Conservation (phyloP, 2,797 vertebrate species). For the Thunnus albacares region DNA sequence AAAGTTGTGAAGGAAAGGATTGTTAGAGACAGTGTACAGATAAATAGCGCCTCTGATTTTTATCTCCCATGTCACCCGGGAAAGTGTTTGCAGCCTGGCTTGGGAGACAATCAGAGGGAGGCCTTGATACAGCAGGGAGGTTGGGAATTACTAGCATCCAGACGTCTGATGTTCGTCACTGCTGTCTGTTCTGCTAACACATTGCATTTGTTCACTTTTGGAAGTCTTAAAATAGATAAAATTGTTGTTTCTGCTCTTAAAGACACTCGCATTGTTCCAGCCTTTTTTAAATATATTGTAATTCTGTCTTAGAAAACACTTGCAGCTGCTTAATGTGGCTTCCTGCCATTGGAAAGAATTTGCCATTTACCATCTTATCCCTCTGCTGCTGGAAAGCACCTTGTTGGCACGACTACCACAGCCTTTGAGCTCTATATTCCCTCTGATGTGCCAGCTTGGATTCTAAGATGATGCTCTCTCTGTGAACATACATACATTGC, state of each 20-base stretch:
- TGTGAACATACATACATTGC: slow-evolving; percentile 14
- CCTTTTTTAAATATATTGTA: slow-evolving; percentile 48
- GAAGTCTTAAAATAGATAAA: slow-evolving; percentile 58
- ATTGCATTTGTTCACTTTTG: slow-evolving; percentile 65
- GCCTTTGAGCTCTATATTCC: slow-evolving; percentile 37
- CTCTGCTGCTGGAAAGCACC: slow-evolving; percentile 25
- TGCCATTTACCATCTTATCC: slow-evolving; percentile 37
- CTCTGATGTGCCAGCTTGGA: slow-evolving; percentile 15
- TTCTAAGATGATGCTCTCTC: neutral
- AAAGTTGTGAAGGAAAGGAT: slow-evolving; percentile 62
- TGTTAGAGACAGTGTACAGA: slow-evolving; percentile 45
- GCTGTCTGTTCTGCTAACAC: slow-evolving; percentile 42
- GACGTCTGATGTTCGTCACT: slow-evolving; percentile 56
- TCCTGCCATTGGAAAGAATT: slow-evolving; percentile 49
- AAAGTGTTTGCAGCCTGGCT: slow-evolving; percentile 63
- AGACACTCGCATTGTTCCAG: slow-evolving; percentile 28
- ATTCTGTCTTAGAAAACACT: slow-evolving; percentile 38
- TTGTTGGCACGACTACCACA: neutral
- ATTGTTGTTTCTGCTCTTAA: slow-evolving; percentile 35
- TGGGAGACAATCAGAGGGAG: slow-evolving; percentile 49
- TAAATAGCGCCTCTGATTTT: slow-evolving; percentile 57
- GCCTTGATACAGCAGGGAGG: slow-evolving; percentile 40
- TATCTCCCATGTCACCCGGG: slow-evolving; percentile 58
- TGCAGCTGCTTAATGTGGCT: slow-evolving; percentile 33
- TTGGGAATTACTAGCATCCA: slow-evolving; percentile 50